phyloP scores from a whole-genome alignment of 2,888 invertebrate genomes.

The Eupithecia subfuscata region DNA sequence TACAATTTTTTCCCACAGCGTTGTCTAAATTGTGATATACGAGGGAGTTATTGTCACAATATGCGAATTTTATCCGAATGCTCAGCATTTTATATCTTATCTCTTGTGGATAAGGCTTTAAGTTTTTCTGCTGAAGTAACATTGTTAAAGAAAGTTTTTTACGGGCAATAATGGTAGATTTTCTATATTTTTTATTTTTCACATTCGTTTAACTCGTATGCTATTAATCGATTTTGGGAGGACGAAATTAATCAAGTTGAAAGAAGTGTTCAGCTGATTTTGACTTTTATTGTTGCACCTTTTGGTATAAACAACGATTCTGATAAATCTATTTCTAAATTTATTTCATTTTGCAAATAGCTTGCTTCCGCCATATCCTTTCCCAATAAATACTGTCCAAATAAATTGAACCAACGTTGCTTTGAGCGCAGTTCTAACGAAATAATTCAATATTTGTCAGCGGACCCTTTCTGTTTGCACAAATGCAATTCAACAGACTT shows the following conservation, averaged over 20 bases:
- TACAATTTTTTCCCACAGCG: slow-evolving; percentile 54
- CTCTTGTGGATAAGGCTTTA: slow-evolving; percentile 18
- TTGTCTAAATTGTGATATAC: slow-evolving; percentile 45
- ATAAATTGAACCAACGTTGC: slow-evolving; percentile 37
- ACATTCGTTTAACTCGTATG: neutral
- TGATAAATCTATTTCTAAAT: neutral
- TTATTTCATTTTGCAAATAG: neutral
- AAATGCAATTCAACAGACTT: slow-evolving; percentile 57
- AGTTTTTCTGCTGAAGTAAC: slow-evolving; percentile 10
- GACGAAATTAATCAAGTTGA: neutral
- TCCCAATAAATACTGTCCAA: slow-evolving; percentile 19
- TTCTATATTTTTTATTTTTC: neutral
- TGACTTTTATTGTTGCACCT: neutral
- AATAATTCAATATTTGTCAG: slow-evolving; percentile 75
- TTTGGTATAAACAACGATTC: neutral
- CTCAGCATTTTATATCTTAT: slow-evolving; percentile 16
- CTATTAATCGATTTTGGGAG: neutral
- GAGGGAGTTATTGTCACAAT: slow-evolving; percentile 35
- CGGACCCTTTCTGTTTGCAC: slow-evolving; percentile 73
- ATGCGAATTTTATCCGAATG: slow-evolving; percentile 29
- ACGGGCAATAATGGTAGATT: neutral
- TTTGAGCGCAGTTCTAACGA: slow-evolving; percentile 45
- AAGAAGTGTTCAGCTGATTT: neutral
- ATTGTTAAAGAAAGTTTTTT: neutral
- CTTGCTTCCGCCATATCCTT: slow-evolving; percentile 8